phyloP scores from a whole-genome alignment of 2,797 vertebrate genomes.

The Chelon labrosus region DNA sequence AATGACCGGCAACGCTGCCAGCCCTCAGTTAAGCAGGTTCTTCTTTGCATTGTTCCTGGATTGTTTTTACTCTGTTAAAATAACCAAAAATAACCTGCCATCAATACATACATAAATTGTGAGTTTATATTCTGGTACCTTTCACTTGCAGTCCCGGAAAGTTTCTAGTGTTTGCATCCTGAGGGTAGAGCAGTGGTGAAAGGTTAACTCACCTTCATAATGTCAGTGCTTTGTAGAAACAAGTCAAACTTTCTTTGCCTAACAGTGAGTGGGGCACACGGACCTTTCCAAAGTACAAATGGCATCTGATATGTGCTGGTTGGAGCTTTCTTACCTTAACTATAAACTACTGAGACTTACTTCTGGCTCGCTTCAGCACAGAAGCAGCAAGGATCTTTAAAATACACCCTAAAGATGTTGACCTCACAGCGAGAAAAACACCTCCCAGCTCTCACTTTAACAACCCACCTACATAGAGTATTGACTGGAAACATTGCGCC shows the following conservation, averaged over 20 bases:
- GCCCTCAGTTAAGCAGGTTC: too few species aligned
- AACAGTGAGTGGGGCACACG: not conserved
- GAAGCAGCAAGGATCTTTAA: not conserved
- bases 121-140: not conserved
- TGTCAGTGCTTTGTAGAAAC: constrained; percentile 10
- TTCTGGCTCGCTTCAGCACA: not conserved
- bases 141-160: constrained; percentile 14
- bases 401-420: constrained; percentile 9
- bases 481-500: not conserved
- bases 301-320: constrained; percentile 14
- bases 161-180: constrained; percentile 7
- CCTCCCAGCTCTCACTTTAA: not conserved
- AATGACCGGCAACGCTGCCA: too few species aligned
- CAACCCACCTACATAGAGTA: constrained; percentile 17
- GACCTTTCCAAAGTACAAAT: constrained; percentile 10
- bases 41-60: too few species aligned
- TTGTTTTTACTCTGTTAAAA: not conserved
- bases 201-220: constrained; percentile 49
- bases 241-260: constrained; percentile 22
- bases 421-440: constrained; percentile 16
- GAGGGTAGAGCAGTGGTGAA: constrained; percentile 30
- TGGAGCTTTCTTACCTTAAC: not conserved
- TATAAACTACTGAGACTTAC: not conserved
- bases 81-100: not conserved
- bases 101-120: not conserved